phyloP scores from a whole-genome alignment of 2,113 vertebrate genomes.

The Conger conger region DNA sequence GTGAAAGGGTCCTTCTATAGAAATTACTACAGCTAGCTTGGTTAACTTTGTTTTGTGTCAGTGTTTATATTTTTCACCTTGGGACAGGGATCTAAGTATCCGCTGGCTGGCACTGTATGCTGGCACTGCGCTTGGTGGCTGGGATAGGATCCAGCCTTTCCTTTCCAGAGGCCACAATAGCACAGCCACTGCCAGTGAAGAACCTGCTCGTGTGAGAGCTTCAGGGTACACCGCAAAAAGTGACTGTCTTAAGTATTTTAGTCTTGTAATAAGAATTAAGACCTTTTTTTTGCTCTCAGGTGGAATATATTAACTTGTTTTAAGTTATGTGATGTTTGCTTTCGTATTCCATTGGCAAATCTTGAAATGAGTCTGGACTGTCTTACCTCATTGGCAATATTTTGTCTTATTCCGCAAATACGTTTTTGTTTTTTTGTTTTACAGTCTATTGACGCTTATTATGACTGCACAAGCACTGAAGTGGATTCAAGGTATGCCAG shows the following conservation, averaged over 20 bases:
- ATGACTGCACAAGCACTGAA: background rate
- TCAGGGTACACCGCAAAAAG: too few species aligned
- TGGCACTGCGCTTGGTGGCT: background rate
- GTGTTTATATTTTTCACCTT: background rate
- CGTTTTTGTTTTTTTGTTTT: too few species aligned
- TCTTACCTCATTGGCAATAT: too few species aligned
- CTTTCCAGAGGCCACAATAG: conserved; percentile 31
- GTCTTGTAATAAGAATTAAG: too few species aligned
- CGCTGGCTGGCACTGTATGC: background rate
- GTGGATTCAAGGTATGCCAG: background rate
- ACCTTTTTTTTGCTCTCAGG: too few species aligned
- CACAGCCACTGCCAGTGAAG: conserved; percentile 34
- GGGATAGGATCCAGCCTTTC: conserved; percentile 8
- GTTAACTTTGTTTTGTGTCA: background rate
- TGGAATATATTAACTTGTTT: too few species aligned
- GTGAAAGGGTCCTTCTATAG: background rate
- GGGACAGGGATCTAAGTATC: background rate
- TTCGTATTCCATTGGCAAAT: too few species aligned
- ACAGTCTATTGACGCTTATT: too few species aligned
- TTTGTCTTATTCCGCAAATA: too few species aligned
- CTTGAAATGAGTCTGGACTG: too few species aligned
- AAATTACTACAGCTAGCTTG: background rate
- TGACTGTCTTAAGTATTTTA: too few species aligned
- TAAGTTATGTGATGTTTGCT: too few species aligned
- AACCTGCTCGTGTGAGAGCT: background rate